These are phyloP conservation scores for Sipunculus nudus DNA, from an alignment of 2,888 invertebrate species.

Conservation along the genomic window DNA sequence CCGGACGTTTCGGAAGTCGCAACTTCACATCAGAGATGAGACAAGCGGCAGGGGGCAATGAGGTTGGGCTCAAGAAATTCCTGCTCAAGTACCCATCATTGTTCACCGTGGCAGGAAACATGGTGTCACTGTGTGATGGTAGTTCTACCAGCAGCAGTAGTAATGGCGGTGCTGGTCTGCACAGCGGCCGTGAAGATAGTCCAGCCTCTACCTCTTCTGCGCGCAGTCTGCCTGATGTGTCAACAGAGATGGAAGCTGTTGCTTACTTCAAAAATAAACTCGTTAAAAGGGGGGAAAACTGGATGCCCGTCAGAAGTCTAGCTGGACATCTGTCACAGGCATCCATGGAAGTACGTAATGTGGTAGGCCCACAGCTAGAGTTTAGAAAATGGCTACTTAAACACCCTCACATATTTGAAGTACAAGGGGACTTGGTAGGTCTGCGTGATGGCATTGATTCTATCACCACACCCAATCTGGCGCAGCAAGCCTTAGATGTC, in stretches of 20 bases:
- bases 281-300: slow-evolving; percentile 91
- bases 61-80: slow-evolving; percentile 94
- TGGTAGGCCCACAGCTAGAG: slow-evolving; percentile 64
- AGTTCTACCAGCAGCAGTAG: not conserved
- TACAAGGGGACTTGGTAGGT: slow-evolving; percentile 63
- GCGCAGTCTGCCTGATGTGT: slow-evolving; percentile 54
- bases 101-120: slow-evolving; percentile 86
- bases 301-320: slow-evolving; percentile 95
- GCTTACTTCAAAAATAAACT: slow-evolving; percentile 97
- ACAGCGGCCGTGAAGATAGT: slow-evolving; percentile 47
- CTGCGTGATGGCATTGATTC: slow-evolving; percentile 50
- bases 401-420: slow-evolving; percentile 66
- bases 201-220: slow-evolving; percentile 49
- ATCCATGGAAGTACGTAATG: slow-evolving; percentile 67
- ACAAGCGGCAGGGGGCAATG: slow-evolving; percentile 80
- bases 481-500: slow-evolving; percentile 8
- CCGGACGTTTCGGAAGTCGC: slow-evolving; percentile 98
- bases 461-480: slow-evolving; percentile 14
- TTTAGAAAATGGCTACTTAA: slow-evolving; percentile 63
- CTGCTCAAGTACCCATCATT: slow-evolving; percentile 94
- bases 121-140: slow-evolving; percentile 42
- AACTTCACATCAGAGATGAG: slow-evolving; percentile 98
- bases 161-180: no score
- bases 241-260: slow-evolving; percentile 88
- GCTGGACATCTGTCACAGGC: slow-evolving; percentile 97